Percentiles rank a stretch among this genome's conserved stretches.
These are phyloP conservation scores for Aspidiotus destructor DNA, from an alignment of 2,888 invertebrate genomes.

Conservation along the genomic window DNA sequence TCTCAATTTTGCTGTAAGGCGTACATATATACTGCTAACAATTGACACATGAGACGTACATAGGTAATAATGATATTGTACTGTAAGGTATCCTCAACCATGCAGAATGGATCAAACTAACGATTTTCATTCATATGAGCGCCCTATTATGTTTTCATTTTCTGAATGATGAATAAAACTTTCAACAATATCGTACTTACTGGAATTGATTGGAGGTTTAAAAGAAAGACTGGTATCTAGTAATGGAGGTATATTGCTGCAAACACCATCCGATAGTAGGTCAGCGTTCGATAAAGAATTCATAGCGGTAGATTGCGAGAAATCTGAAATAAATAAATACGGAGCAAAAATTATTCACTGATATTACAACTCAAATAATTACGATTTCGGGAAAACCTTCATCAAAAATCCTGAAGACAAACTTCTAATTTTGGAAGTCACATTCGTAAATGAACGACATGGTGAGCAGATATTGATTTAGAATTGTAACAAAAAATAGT, in stretches of 20 bases:
- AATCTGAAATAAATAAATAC: neutral
- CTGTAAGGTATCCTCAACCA: too few relatives aligned
- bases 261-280: slow-evolving; percentile 20
- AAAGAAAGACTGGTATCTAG: slow-evolving; percentile 21
- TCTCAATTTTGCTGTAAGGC: slow-evolving; percentile 11
- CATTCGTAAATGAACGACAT: too few relatives aligned
- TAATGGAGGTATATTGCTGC: slow-evolving; percentile 11
- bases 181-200: neutral
- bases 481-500: too few relatives aligned
- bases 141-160: too few relatives aligned
- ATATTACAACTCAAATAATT: neutral
- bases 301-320: slow-evolving; percentile 5
- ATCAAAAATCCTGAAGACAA: neutral
- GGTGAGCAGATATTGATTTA: too few relatives aligned
- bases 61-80: too few relatives aligned
- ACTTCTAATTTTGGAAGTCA: neutral
- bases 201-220: neutral
- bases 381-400: neutral
- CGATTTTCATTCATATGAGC: too few relatives aligned
- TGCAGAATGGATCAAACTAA: too few relatives aligned
- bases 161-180: neutral
- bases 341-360: neutral
- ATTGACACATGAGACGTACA: too few relatives aligned
- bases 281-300: slow-evolving; percentile 27
- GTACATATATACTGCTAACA: neutral